Evolutionary conservation across 2,888 invertebrate genomes (phyloP), one percentile per base, ranked within the genome.

Genomic region (Synergus gifuensis): DNA sequence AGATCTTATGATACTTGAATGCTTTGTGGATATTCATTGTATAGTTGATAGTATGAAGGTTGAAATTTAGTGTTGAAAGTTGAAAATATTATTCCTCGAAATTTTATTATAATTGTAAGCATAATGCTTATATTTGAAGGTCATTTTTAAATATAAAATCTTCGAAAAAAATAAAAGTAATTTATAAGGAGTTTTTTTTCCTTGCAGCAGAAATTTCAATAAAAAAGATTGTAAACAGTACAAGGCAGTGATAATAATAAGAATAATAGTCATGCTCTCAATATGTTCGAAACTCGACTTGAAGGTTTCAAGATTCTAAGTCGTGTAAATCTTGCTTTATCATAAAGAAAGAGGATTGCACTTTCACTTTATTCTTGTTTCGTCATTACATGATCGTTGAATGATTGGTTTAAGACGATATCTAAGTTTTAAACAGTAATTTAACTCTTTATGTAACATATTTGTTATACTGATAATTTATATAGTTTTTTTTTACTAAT

Each of bases 401-500:
- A 54, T 49, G 11, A 64, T 64, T 36, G n/a, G 7, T 64, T 64
- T 64, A 64, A 64, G 8, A 28, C 54, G n/a, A 54, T n/a, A 8
- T 54, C 7, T 54, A 8, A n/a, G 16, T 54, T 54, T 54, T n/a
- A 54, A n/a, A n/a, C 5, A 2, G 5, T n/a, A 54, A 8, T 16
- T 54, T 8, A 7, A 54, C 0, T 54, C n/a, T 54, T 54, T 54
- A 54, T 54, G 2, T 2, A 8, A 49, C 2, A 2, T 54, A 54
- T 54, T 8, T 54, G 2, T 14, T n/a, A n/a, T 54, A 44, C 36
- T 5, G 44, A 44, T 44, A 54, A 76, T 28, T 28, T 12, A 77
- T 64, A 77, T 14, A 54, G 16, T 63, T 69, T 62, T 76, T 76
- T 14, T 73, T 79, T 76, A 44, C 66, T 42, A 18, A 80, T 83